Conservation (phyloP, 2,888 invertebrate species). For the Scaptomyza polygonia region DNA sequence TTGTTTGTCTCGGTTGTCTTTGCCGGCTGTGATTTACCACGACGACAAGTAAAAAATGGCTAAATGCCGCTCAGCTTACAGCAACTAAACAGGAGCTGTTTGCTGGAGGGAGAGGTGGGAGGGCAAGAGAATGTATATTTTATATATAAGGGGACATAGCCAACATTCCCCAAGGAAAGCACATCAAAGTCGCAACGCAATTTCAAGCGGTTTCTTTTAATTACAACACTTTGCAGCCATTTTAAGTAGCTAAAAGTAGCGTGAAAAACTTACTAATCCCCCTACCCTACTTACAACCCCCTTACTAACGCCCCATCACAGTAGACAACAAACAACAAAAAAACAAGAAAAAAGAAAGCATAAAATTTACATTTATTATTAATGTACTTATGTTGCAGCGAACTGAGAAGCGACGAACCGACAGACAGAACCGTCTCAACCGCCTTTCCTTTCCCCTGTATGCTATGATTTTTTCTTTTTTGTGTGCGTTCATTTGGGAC, state of each 20-base stretch:
- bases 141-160: constrained; percentile 13
- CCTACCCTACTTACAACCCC: neutral
- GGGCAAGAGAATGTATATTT: too few relatives aligned
- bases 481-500: constrained; percentile 13
- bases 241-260: constrained; percentile 60
- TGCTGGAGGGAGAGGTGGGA: neutral
- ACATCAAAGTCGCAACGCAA: constrained; percentile 26
- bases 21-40: constrained; percentile 62
- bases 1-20: constrained; percentile 39
- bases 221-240: constrained; percentile 66
- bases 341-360: constrained; percentile 29
- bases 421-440: constrained; percentile 1
- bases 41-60: constrained; percentile 61
- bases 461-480: constrained; percentile 56
- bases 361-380: constrained; percentile 78
- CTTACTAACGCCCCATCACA: neutral
- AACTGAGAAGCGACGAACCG: constrained; percentile 15
- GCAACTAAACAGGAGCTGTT: constrained; percentile 27
- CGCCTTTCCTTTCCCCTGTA: constrained; percentile 13
- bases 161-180: neutral
- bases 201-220: constrained; percentile 56
- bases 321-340: constrained; percentile 13
- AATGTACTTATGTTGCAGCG: constrained; percentile 63
- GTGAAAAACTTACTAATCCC: constrained; percentile 26
- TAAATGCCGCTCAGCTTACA: constrained; percentile 52